phyloP scores from a whole-genome alignment of 2,113 vertebrate species.

The Neolamprologus modestus region DNA sequence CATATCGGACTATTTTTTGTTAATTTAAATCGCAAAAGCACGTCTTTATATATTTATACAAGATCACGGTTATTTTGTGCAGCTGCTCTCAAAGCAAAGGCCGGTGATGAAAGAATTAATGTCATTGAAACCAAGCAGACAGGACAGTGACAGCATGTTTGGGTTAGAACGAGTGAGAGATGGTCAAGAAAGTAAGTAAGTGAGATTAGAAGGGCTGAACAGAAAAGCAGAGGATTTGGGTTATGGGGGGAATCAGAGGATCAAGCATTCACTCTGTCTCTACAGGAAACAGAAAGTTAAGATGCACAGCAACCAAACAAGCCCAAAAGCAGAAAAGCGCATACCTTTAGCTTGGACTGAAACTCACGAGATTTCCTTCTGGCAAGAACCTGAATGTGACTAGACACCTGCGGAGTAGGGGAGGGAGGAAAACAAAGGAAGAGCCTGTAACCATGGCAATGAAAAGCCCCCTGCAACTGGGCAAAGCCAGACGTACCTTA shows the following conservation, averaged over 20 bases:
- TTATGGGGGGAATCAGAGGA: constrained; percentile 79
- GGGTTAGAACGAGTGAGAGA: not conserved
- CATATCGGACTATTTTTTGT: not conserved
- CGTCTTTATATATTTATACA: not conserved
- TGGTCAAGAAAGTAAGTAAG: not conserved
- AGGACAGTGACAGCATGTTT: not conserved
- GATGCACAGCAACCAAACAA: constrained; percentile 89
- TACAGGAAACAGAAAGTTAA: constrained; percentile 86
- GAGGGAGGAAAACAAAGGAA: constrained; percentile 99
- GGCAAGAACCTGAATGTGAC: constrained; percentile 99
- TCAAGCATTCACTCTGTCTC: constrained; percentile 82
- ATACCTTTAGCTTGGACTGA: constrained; percentile 99
- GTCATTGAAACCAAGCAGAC: not conserved
- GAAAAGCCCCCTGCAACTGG: constrained; percentile 99
- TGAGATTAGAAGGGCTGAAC: constrained; percentile 56
- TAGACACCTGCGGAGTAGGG: constrained; percentile 99
- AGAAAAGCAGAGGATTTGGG: constrained; percentile 79
- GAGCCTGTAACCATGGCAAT: constrained; percentile 99
- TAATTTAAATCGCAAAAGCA: not conserved
- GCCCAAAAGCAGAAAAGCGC: constrained; percentile 99
- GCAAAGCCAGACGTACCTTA: constrained; percentile 99
- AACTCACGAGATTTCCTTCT: constrained; percentile 99
- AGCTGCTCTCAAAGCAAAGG: constrained; percentile 51
- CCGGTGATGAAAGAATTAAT: not conserved
- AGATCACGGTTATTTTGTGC: not conserved